Evolutionary conservation across 2,797 vertebrate genomes (phyloP).

Genomic region (Chloroceryle inda): DNA sequence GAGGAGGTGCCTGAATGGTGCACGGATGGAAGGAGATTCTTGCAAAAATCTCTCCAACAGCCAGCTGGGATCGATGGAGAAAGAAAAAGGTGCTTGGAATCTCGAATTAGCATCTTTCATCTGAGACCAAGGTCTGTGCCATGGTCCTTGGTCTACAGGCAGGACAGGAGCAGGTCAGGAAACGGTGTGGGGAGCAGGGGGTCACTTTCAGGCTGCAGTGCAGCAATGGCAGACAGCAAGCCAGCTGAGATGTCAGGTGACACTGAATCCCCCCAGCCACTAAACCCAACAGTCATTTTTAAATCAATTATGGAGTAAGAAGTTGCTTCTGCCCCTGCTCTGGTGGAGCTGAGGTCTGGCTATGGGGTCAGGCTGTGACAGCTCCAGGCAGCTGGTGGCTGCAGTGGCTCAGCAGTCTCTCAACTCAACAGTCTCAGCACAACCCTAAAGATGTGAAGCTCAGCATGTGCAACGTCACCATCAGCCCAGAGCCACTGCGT

Average conservation of each 20-base stretch:
- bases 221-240: background rate
- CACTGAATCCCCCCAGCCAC: background rate
- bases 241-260: background rate
- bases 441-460: background rate
- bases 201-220: background rate
- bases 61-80: background rate
- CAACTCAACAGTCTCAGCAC: background rate
- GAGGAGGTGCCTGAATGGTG: accelerated
- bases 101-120: background rate
- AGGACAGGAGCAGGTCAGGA: background rate
- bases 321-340: background rate
- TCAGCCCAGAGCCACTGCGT: background rate
- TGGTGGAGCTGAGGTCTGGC: background rate
- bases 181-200: background rate
- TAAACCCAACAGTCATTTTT: background rate
- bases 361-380: background rate
- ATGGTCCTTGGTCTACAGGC: accelerated
- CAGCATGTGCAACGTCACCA: background rate
- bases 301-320: background rate
- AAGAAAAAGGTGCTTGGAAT: background rate
- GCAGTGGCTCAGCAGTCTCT: background rate
- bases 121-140: background rate
- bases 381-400: background rate
- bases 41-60: background rate
- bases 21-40: accelerated